Evolutionary conservation across 2,797 vertebrate genomes (phyloP), one percentile per base, ranked within the genome.

Genomic region (Anguilla megastoma): DNA sequence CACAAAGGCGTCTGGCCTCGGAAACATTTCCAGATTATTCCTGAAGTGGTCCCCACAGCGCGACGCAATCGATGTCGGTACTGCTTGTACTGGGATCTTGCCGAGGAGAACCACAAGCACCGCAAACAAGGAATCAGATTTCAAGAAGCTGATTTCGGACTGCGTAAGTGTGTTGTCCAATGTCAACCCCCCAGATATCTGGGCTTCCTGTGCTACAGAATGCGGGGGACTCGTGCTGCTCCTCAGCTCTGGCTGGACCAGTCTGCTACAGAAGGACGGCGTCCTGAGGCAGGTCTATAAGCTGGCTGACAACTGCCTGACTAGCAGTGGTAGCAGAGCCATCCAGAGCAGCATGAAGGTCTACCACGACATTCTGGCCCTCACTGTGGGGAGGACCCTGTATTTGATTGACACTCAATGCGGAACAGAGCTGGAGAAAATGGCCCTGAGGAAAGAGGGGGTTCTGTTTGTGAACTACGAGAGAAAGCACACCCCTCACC

Each of bases 11-110:
- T 91, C 93, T 80, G 5, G 92, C 0, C 93, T 90, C 63, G 71
- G 91, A 74, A 94, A 91, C 69, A 85, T 96, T 90, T 94, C 94
- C 83, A 97, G 96, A 60, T 95, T 97, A 69, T 94, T 99, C 85
- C 95, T 99, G 36, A 93, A 97, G 45, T 99, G 98, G 97, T 96
- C 93, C 45, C 97, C 97, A 0, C 91, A 92, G 87, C 94, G 94
- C 0, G 95, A 97, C 86, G 94, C 92, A 41, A 94, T 98, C 86
- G 94, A 94, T n/a, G 92, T 98, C 79, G 90, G 94, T 88, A 96
- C 95, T 87, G 94, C 96, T 0, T 93, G 93, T 36, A 92, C 91
- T 54, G 97, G 94, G 83, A 92, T 95, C 0, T 82, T 97, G 1
- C 89, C 94, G 10, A 95, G 94, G 90, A 97, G 94, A 89, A 93